Conservation (phyloP, 2,888 invertebrate genomes). For the Ophion obscuratus region DNA sequence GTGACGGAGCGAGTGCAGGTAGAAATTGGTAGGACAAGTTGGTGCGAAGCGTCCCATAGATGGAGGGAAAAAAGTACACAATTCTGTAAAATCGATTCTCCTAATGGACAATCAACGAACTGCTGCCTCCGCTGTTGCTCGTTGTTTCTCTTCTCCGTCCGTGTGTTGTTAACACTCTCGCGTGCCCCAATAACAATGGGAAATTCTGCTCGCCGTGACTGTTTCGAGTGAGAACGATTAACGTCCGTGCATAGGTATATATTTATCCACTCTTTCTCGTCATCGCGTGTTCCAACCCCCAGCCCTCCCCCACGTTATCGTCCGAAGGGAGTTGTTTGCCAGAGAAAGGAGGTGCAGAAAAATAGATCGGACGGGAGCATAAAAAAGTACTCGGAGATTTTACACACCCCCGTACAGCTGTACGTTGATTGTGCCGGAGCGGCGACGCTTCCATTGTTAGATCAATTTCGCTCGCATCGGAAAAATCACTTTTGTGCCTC, state of each 20-base stretch:
- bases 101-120: slow-evolving; percentile 69
- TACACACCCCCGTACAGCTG: too few relatives aligned
- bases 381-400: too few relatives aligned
- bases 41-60: slow-evolving; percentile 26
- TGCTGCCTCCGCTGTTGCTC: slow-evolving; percentile 51
- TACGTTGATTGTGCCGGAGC: too few relatives aligned
- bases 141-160: slow-evolving; percentile 16
- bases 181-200: slow-evolving; percentile 56
- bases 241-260: slow-evolving; percentile 33
- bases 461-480: too few relatives aligned
- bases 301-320: slow-evolving; percentile 32
- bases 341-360: too few relatives aligned
- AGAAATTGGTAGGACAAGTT: not conserved
- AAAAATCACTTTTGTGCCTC: too few relatives aligned
- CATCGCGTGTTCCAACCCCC: not conserved
- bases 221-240: slow-evolving; percentile 66
- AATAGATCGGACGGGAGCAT: too few relatives aligned
- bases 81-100: slow-evolving; percentile 63
- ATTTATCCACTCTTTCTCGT: not conserved
- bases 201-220: slow-evolving; percentile 59
- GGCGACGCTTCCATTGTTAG: too few relatives aligned
- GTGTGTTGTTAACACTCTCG: slow-evolving; percentile 50
- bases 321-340: not conserved
- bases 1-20: not conserved
- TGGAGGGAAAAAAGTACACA: slow-evolving; percentile 28